phyloP scores from a whole-genome alignment of 1,140 invertebrate species.

The Drosophila micromelanica region DNA sequence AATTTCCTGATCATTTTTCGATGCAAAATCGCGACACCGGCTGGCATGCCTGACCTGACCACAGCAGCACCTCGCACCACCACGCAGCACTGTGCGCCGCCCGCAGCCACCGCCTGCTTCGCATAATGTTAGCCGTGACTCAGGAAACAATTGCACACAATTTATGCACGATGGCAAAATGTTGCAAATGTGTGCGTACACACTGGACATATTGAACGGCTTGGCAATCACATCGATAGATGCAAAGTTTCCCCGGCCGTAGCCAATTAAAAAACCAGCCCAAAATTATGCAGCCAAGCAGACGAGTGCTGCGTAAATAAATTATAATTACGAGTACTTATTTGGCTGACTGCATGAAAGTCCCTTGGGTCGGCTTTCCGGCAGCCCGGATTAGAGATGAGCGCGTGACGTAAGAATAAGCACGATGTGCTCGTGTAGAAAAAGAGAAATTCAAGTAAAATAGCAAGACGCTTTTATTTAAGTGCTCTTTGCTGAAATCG shows the following conservation, averaged over 20 bases:
- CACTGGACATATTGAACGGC: conserved; percentile 31
- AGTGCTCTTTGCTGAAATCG: too few species aligned
- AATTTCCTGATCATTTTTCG: conserved; percentile 71
- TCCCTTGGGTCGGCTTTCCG: conserved; percentile 38
- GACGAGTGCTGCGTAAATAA: conserved; percentile 62
- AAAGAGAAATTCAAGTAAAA: too few species aligned
- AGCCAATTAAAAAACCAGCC: conserved; percentile 65
- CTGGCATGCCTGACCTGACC: background rate
- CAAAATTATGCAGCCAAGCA: conserved; percentile 45
- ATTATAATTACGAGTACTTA: conserved; percentile 61
- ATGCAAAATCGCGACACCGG: conserved; percentile 54
- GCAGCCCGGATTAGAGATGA: conserved; percentile 30
- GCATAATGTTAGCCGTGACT: conserved; percentile 34
- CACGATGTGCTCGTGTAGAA: background rate
- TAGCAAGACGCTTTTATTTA: too few species aligned
- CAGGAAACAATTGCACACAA: conserved; percentile 70
- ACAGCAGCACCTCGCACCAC: background rate
- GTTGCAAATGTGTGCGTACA: conserved; percentile 18
- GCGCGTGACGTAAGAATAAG: background rate
- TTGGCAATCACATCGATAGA: conserved; percentile 26
- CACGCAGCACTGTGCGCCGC: background rate
- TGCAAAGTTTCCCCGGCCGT: conserved; percentile 37
- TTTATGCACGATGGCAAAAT: conserved; percentile 49
- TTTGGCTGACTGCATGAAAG: conserved; percentile 17
- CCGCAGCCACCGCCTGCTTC: background rate